phyloP scores from a whole-genome alignment of 2,797 vertebrate genomes.

The Sternarchorhynchus goeldii region DNA sequence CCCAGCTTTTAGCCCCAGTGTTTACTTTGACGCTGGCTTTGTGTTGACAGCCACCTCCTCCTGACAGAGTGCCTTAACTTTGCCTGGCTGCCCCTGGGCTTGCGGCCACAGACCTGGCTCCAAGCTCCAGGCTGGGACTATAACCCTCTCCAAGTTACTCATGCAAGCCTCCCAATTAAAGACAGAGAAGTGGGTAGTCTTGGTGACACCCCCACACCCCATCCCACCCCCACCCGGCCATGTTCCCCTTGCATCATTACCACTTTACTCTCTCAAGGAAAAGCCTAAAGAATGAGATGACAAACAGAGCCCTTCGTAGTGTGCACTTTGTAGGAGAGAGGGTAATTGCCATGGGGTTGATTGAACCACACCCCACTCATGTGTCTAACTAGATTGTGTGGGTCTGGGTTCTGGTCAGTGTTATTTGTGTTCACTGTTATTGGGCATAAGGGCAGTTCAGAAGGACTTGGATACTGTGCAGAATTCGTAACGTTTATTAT shows the following conservation, averaged over 20 bases:
- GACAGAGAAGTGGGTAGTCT: slow-evolving; percentile 44
- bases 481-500: slow-evolving; percentile 66
- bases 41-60: slow-evolving; percentile 50
- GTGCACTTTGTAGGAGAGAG: slow-evolving; percentile 42
- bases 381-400: not conserved
- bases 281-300: slow-evolving; percentile 43
- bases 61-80: slow-evolving; percentile 53
- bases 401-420: not conserved
- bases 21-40: slow-evolving; percentile 57
- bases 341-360: slow-evolving; percentile 40
- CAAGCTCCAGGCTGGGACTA: slow-evolving; percentile 63
- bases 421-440: slow-evolving; percentile 22
- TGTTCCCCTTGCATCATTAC: too few relatives aligned
- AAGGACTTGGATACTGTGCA: slow-evolving; percentile 32
- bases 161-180: slow-evolving; percentile 54
- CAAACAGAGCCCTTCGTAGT: slow-evolving; percentile 38
- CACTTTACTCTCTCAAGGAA: slow-evolving; percentile 33
- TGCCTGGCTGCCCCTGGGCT: slow-evolving; percentile 59
- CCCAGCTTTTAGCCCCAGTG: slow-evolving; percentile 44
- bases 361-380: not conserved
- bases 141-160: slow-evolving; percentile 49
- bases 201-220: slow-evolving; percentile 17
- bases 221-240: slow-evolving; percentile 31
- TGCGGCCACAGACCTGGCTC: slow-evolving; percentile 59
- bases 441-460: slow-evolving; percentile 9